These are phyloP conservation scores for Poecilia gillii DNA, from an alignment of 2,797 vertebrate genomes.

Conservation along the genomic window DNA sequence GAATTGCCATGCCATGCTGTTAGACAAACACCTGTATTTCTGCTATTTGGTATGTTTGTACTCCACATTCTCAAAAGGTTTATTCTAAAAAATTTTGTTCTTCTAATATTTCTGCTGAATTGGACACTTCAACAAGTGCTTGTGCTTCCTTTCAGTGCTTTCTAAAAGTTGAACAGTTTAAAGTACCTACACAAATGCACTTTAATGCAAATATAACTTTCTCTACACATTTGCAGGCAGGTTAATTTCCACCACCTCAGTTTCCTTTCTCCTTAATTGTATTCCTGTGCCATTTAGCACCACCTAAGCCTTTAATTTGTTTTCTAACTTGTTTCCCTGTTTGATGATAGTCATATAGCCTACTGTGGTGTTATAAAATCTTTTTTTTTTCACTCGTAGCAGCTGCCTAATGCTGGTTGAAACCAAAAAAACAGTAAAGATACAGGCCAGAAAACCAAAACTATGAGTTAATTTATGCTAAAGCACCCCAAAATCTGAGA, in stretches of 20 bases:
- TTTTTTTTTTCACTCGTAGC: neutral
- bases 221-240: neutral
- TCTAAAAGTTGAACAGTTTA: neutral
- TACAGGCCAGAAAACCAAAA: slow-evolving; percentile 20
- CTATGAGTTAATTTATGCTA: slow-evolving; percentile 13
- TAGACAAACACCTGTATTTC: neutral
- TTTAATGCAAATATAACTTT: neutral
- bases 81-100: neutral
- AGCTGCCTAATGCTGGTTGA: neutral
- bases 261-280: neutral
- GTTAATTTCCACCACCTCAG: slow-evolving; percentile 1
- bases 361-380: neutral
- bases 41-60: neutral
- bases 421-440: slow-evolving; percentile 14
- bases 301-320: neutral
- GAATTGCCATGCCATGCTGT: neutral
- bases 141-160: neutral
- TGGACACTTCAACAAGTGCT: neutral
- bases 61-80: neutral
- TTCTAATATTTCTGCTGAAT: neutral
- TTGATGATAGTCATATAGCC: neutral
- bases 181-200: neutral
- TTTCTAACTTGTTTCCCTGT: slow-evolving; percentile 7
- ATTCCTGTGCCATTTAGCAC: neutral
- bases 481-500: slow-evolving; percentile 1